phyloP scores from a whole-genome alignment of 2,888 invertebrate species.

The Nemoura dubitans region DNA sequence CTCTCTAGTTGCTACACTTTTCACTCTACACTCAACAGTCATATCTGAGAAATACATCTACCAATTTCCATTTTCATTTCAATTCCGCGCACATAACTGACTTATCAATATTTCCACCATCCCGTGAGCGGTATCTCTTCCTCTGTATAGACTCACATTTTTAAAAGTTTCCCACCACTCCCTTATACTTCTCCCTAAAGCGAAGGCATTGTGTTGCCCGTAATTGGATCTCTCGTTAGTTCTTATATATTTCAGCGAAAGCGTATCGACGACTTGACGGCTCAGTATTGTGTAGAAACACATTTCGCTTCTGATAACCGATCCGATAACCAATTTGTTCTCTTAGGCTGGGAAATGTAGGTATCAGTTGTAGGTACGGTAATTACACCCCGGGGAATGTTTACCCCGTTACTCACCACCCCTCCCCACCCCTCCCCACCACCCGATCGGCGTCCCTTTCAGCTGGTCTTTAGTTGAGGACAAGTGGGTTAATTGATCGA shows the following conservation, averaged over 20 bases:
- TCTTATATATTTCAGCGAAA: background rate
- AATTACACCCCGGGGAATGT: background rate
- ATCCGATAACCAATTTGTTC: background rate
- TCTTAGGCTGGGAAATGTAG: background rate
- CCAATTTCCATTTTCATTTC: background rate
- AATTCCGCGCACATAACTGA: background rate
- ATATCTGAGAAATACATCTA: background rate
- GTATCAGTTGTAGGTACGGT: background rate
- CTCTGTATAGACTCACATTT: background rate
- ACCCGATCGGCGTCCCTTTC: background rate
- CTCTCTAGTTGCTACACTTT: too few species aligned
- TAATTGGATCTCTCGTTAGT: conserved; percentile 4
- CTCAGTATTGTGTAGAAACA: background rate
- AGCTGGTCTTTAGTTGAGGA: background rate
- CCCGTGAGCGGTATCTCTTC: background rate
- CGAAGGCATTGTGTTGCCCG: background rate
- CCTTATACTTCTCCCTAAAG: background rate
- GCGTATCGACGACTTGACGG: background rate
- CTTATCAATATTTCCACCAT: background rate
- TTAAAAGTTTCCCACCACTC: background rate
- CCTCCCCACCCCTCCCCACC: background rate
- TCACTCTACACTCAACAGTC: too few species aligned
- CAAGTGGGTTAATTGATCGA: background rate
- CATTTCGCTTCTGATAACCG: background rate
- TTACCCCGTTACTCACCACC: background rate